Base-by-base conservation (phyloP, 2,113 vertebrate genomes). In the Hemichromis elongatus region DNA sequence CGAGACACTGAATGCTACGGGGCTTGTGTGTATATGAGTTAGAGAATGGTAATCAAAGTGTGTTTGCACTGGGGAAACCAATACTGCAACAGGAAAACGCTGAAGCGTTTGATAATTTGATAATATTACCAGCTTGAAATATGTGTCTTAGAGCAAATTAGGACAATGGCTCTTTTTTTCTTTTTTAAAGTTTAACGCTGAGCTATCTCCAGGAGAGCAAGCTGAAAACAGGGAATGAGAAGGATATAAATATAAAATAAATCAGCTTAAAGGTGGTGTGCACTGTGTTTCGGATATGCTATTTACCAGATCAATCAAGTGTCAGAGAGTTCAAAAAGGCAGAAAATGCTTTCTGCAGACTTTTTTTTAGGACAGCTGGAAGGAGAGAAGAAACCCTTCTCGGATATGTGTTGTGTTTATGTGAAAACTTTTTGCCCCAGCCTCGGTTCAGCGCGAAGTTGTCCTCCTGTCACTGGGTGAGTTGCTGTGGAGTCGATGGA, bases 1-100 rank as follows among this genome's bases (percentile, higher is more conserved):
- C 16, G 83, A 90, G 93, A 88, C 86, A 54, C 21, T 63, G 47
- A 94, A 78, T 59, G 90, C 91, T 90, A 84, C 79, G 50, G 89
- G 91, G 89, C 86, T 90, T 21, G 81, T 87, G 86, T 88, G 86
- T 88, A 77, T 85, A 40, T 83, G 85, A 80, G 83, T 73, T 47
- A 24, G 53, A 79, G 80, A 75, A n/a, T 33, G 59, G 86, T 83
- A 86, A 79, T 55, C 80, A 79, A 73, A 57, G 81, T 82, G 81
- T 70, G 33, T 93, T 92, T 91, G 57, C 80, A 61, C 79, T 56
- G 26, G 19, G 52, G 82, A 90, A 92, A 91, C 47, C 83, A 88
- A 90, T 86, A 92, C 85, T 14, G 47, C 26, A 68, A 53, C 83
- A 80, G 82, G 88, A 86, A 91, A 88, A 87, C 52, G 68, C 82